phyloP scores from a whole-genome alignment of 2,113 vertebrate genomes.

The Aegypius monachus region DNA sequence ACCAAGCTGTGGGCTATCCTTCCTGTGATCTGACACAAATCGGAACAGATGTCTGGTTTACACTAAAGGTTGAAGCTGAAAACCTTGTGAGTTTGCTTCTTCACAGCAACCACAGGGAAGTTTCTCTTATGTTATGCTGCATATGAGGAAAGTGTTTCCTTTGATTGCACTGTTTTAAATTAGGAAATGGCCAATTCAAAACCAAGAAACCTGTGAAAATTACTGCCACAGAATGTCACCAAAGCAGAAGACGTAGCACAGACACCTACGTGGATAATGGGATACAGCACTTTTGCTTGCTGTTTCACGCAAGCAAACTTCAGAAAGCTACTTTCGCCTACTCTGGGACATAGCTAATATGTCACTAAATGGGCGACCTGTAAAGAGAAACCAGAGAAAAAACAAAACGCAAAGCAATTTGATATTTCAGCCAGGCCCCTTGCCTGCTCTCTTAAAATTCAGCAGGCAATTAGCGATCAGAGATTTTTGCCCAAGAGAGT shows the following conservation, averaged over 20 bases:
- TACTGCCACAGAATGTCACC: background rate
- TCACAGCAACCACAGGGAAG: conserved; percentile 41
- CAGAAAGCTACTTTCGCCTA: background rate
- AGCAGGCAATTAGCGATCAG: background rate
- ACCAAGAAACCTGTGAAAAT: background rate
- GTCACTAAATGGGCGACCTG: background rate
- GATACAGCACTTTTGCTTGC: background rate
- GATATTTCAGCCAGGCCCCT: background rate
- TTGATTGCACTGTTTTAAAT: conserved; percentile 37
- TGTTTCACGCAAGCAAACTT: background rate
- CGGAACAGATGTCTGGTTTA: conserved; percentile 46
- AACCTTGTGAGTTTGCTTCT: conserved; percentile 14
- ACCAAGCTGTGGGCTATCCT: conserved; percentile 57
- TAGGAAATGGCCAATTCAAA: conserved; percentile 30
- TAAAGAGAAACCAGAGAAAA: background rate
- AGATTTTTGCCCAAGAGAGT: background rate
- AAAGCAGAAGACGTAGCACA: background rate
- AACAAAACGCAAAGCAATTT: background rate
- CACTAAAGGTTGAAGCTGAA: conserved; percentile 15
- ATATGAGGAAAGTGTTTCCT: conserved; percentile 16
- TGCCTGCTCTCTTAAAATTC: background rate
- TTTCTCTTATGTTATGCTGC: background rate
- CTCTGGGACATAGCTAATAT: background rate
- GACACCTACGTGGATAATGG: conserved; percentile 7
- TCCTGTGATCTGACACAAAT: conserved; percentile 54